Conservation (phyloP, 2,113 vertebrate species). For the Ornithorhynchus anatinus region DNA sequence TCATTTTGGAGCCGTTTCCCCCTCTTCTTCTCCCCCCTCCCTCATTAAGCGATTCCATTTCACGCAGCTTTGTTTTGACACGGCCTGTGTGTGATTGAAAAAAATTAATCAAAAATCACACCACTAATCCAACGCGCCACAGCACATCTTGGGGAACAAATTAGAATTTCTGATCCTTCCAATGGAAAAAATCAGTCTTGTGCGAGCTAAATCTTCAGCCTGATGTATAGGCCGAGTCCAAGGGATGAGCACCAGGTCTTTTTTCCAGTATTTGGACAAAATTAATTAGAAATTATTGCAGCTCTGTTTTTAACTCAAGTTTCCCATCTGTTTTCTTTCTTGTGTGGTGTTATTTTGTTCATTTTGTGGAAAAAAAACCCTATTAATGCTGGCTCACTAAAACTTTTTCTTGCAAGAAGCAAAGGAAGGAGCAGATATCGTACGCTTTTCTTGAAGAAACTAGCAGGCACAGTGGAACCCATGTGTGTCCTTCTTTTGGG, state of each 20-base stretch:
- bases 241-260: no score
- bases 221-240: constrained; percentile 6
- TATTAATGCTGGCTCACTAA: no score
- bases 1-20: constrained; percentile 24
- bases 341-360: no score
- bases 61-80: constrained; percentile 8
- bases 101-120: constrained; percentile 44
- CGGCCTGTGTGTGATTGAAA: constrained; percentile 27
- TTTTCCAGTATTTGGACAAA: constrained; percentile 20
- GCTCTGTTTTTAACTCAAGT: background rate
- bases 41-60: constrained; percentile 24
- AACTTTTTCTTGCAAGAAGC: no score
- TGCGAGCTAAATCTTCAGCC: constrained; percentile 16
- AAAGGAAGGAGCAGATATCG: no score
- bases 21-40: no score
- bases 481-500: no score
- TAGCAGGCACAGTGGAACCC: no score
- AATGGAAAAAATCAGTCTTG: background rate
- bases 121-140: constrained; percentile 25
- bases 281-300: background rate
- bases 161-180: constrained; percentile 41
- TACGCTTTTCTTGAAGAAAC: no score
- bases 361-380: no score
- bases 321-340: background rate
- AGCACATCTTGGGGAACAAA: constrained; percentile 22